Evolutionary conservation across 1,140 invertebrate genomes (phyloP).

Genomic region (Cataglyphis hispanica): DNA sequence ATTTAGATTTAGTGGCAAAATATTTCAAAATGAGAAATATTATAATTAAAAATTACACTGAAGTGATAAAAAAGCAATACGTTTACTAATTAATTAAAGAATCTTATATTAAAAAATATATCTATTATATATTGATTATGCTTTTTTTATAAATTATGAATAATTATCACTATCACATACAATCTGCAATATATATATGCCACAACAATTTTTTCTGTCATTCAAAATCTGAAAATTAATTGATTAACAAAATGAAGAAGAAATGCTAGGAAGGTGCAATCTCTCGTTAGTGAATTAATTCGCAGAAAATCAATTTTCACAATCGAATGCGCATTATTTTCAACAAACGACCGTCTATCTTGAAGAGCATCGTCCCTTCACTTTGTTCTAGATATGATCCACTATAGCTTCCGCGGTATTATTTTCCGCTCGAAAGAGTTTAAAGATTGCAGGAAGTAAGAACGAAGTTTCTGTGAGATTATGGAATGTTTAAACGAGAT

Average conservation of each 20-base stretch:
- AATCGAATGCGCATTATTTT: background rate
- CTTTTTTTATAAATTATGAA: too few species aligned
- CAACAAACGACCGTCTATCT: background rate
- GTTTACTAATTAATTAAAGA: background rate
- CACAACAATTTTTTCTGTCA: background rate
- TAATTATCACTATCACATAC: too few species aligned
- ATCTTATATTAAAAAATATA: background rate
- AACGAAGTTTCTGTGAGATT: conserved; percentile 29
- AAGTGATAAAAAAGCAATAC: background rate
- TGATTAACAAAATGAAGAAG: background rate
- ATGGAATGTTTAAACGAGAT: background rate
- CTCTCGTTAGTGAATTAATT: background rate
- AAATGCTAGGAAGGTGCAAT: background rate
- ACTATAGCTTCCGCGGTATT: background rate
- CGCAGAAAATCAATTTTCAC: background rate
- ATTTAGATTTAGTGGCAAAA: background rate
- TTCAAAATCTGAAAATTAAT: background rate
- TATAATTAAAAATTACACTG: background rate
- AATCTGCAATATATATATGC: background rate
- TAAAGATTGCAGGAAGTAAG: conserved; percentile 44
- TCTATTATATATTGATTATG: too few species aligned
- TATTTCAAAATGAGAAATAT: background rate
- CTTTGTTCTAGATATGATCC: background rate
- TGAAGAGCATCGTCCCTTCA: conserved; percentile 17
- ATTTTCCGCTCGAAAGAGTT: conserved; percentile 64